Percentiles rank a stretch among this genome's conserved stretches.
phyloP scores from a whole-genome alignment of 2,113 vertebrate species.

The mouse (Mus musculus) region GRCm39 chr2:166291001-166291500 shows the following conservation, averaged over 20 bases:
- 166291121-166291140: background rate
- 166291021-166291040: background rate
- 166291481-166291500: background rate
- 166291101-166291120: background rate
- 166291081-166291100: background rate
- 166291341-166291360: background rate
- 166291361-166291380: background rate
- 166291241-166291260: background rate
- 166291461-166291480: background rate
- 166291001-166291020: background rate
- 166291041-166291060: background rate
- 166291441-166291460: background rate
- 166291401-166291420: background rate
- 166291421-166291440: background rate
- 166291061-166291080: background rate
- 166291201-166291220: background rate
- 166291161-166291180: background rate
- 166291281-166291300: constrained; percentile 5
- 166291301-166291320: background rate
- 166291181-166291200: background rate
- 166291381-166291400: background rate
- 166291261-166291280: background rate
- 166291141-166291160: background rate
- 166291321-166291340: background rate
- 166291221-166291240: background rate